Conservation (phyloP, 2,797 vertebrate genomes). For the Poliocrania exsul region DNA sequence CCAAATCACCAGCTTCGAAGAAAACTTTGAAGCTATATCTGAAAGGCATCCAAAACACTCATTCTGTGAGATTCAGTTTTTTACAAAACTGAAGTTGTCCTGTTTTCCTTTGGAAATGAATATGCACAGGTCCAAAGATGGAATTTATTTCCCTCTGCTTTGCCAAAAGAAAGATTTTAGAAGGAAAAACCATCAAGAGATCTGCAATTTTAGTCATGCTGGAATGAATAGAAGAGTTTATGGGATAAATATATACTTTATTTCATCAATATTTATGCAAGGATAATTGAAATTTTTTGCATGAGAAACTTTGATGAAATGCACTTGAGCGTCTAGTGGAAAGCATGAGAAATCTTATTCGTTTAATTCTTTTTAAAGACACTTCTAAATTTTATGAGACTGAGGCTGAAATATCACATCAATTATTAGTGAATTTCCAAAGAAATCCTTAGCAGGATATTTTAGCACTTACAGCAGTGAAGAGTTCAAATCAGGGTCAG, state of each 20-base stretch:
- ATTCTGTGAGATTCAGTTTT: background rate
- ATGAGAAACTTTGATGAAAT: constrained; percentile 3
- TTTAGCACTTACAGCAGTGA: background rate
- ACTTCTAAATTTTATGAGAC: constrained; percentile 32
- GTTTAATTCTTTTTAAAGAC: constrained; percentile 20
- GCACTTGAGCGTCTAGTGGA: background rate
- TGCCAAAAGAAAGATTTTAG: background rate
- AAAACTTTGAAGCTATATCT: background rate
- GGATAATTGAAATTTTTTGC: constrained; percentile 31
- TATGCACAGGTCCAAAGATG: background rate
- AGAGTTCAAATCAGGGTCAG: constrained; percentile 38
- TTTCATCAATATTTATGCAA: constrained; percentile 37
- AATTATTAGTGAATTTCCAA: constrained; percentile 26
- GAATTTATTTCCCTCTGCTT: background rate
- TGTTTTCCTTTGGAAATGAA: background rate
- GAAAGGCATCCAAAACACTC: background rate
- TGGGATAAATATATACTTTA: background rate
- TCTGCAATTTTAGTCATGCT: background rate
- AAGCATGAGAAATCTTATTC: constrained; percentile 6
- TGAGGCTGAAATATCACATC: constrained; percentile 30
- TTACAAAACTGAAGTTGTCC: background rate
- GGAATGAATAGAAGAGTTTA: background rate
- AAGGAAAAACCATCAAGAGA: background rate
- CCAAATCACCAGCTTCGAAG: background rate
- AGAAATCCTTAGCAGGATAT: background rate